Percentiles rank a stretch among this genome's conserved stretches.
Conservation (phyloP, 2,113 vertebrate genomes). For the Canis aureus region DNA sequence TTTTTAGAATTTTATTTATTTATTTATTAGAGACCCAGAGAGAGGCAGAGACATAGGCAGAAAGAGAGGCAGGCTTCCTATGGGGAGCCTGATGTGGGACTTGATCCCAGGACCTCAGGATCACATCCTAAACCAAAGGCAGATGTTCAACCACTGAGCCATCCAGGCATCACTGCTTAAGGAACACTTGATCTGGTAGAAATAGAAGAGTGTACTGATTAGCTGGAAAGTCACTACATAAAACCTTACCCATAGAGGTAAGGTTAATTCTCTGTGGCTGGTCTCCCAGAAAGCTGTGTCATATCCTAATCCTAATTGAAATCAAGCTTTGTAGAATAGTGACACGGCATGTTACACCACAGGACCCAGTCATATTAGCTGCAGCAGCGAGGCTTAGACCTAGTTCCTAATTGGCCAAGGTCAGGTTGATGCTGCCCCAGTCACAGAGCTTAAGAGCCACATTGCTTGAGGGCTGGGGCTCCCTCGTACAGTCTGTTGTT, state of each 20-base stretch:
- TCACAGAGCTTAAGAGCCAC: background rate
- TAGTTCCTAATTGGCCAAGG: background rate
- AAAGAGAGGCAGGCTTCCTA: too few relatives aligned
- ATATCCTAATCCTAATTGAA: background rate
- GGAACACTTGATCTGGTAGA: background rate
- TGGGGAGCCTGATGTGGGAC: too few relatives aligned
- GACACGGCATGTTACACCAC: background rate
- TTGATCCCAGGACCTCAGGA: too few relatives aligned
- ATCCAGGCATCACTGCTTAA: background rate
- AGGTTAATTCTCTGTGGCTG: background rate
- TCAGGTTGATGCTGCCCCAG: background rate
- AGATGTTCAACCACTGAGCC: too few relatives aligned
- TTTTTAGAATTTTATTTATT: too few relatives aligned
- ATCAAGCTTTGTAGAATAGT: background rate
- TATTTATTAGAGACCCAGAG: too few relatives aligned
- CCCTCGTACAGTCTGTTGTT: background rate
- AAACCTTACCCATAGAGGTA: background rate
- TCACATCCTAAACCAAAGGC: too few relatives aligned
- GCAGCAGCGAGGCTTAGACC: background rate
- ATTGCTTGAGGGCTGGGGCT: background rate
- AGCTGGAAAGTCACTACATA: background rate
- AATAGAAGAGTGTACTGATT: background rate
- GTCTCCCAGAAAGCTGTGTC: background rate
- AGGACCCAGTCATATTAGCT: background rate
- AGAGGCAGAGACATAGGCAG: too few relatives aligned